phyloP scores from a whole-genome alignment of 1,140 invertebrate species.

The Drosophila truncata region DNA sequence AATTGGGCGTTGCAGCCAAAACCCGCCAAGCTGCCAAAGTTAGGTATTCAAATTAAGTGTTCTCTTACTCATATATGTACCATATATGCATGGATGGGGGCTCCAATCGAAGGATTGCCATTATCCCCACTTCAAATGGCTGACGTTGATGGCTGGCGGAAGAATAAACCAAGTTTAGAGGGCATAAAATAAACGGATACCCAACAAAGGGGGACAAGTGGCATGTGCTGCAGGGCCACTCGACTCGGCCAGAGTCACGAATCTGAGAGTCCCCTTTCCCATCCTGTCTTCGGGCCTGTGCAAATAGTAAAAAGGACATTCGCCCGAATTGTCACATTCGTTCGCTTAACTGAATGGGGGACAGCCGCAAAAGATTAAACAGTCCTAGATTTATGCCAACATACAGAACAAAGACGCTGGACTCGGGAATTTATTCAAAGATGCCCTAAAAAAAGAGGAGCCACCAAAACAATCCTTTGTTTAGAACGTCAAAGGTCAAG shows the following conservation, averaged over 20 bases:
- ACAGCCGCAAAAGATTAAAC: constrained; percentile 48
- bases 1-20: constrained; percentile 18
- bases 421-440: constrained; percentile 28
- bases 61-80: not conserved
- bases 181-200: constrained; percentile 23
- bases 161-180: constrained; percentile 28
- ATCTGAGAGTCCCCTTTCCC: not conserved
- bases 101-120: constrained; percentile 13
- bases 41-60: constrained; percentile 22
- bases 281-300: constrained; percentile 8
- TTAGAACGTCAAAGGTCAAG: constrained; percentile 19
- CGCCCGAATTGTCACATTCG: constrained; percentile 61
- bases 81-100: not conserved
- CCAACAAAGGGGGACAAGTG: constrained; percentile 20
- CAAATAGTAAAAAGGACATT: constrained; percentile 66
- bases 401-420: constrained; percentile 23
- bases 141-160: constrained; percentile 18
- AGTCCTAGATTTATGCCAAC: constrained; percentile 45
- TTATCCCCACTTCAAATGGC: constrained; percentile 44
- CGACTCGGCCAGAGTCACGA: constrained; percentile 28
- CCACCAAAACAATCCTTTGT: constrained; percentile 20
- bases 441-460: not conserved
- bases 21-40: not conserved
- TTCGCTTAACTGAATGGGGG: constrained; percentile 26
- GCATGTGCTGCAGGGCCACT: constrained; percentile 28